These are phyloP conservation scores for Cichladusa arquata DNA, from an alignment of 2,113 vertebrate species.

Conservation along the genomic window DNA sequence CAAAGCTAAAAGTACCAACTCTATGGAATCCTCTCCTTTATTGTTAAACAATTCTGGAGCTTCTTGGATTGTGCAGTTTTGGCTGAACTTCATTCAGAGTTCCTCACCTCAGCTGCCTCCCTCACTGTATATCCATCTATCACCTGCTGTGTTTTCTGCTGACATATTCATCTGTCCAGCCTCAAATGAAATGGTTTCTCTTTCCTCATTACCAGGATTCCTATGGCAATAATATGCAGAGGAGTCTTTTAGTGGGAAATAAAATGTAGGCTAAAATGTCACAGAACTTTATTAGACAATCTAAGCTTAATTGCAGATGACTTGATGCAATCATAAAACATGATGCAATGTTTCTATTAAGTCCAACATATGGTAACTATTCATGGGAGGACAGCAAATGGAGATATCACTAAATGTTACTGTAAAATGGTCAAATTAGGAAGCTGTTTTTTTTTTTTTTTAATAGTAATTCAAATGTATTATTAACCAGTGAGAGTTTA, in stretches of 20 bases:
- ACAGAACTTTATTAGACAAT: constrained; percentile 75
- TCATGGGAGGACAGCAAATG: constrained; percentile 20
- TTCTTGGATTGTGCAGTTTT: not conserved
- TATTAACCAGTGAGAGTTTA: not conserved
- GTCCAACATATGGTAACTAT: constrained; percentile 23
- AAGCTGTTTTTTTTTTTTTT: not conserved
- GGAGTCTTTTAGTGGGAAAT: constrained; percentile 67
- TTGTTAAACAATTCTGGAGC: not conserved
- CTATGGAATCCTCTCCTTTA: not conserved
- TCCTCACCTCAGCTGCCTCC: not conserved
- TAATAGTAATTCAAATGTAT: not conserved
- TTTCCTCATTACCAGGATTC: constrained; percentile 36
- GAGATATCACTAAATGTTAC: not conserved
- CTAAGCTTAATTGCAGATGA: constrained; percentile 76
- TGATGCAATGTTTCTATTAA: constrained; percentile 60
- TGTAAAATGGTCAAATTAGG: not conserved
- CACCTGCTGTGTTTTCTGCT: not conserved
- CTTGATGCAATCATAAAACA: constrained; percentile 72
- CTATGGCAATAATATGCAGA: constrained; percentile 53
- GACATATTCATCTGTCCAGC: constrained; percentile 39
- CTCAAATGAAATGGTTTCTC: constrained; percentile 44
- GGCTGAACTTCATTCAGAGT: not conserved
- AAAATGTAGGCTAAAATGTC: constrained; percentile 75
- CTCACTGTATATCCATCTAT: not conserved
- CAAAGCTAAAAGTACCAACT: not conserved